Base-by-base conservation (phyloP, 2,113 vertebrate species). In the Strix aluco region DNA sequence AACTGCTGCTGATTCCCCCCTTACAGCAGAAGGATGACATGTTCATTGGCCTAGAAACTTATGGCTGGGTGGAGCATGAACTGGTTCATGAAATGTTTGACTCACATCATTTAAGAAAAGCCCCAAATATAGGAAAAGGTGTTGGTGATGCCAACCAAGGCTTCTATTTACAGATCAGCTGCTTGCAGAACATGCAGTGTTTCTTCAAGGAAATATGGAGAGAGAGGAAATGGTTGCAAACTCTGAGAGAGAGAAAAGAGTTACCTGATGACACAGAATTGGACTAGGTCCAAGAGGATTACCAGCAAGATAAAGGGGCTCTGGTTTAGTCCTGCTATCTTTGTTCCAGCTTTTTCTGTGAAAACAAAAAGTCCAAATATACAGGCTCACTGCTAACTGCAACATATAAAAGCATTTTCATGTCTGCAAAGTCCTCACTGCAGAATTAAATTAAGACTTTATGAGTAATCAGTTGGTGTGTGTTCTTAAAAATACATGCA, bases 401-500 rank as follows among this genome's bases (percentile, higher is more conserved):
- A 93, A 72, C 42, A 86, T 80, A 82, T 49, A 75, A 95, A 93
- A 88, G 66, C 88, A 92, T 94, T 97, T 96, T 96, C 88, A 89
- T 0, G 0, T 90, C 85, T 91, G 62, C 84, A 92, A 59, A 94
- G 55, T n/a, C 47, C 72, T 78, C 34, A 26, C 15, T 73, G 61
- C 51, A 90, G 69, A 82, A 79, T 69, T 70, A 87, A 90, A 96
- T 78, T 78, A 62, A 83, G 78, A 82, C 93, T 97, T 95, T 96
- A 78, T 95, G 89, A 83, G 74, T n/a, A 73, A 55, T 91, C 16
- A 6, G 58, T 91, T 77, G 42, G 54, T 96, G 58, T 2, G 8
- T 77, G 70, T 49, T 92, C 91, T 95, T 97, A 94, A 96, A 97
- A 97, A 94, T 94, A 96, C 63, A 81, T 66, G 59, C 71, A 95